phyloP scores from a whole-genome alignment of 2,888 invertebrate genomes.

The Acanthosepion pharaonis region DNA sequence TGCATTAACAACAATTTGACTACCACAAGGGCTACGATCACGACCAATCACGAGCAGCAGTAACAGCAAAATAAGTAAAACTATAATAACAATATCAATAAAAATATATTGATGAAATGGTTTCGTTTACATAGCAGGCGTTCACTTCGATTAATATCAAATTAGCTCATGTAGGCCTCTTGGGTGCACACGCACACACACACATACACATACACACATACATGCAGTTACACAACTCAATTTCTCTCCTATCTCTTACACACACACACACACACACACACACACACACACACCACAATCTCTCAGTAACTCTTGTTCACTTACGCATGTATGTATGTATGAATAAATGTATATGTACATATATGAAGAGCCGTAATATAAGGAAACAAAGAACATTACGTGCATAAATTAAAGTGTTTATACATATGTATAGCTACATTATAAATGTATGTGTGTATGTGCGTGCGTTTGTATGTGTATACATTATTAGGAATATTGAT shows the following conservation, averaged over 20 bases:
- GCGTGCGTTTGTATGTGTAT: neutral
- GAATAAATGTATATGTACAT: neutral
- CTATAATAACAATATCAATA: neutral
- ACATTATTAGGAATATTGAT: neutral
- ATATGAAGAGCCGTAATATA: neutral
- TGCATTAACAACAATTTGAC: too few species aligned
- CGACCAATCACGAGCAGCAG: neutral
- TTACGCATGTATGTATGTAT: neutral
- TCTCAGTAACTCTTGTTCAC: too few species aligned
- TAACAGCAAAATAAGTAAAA: neutral
- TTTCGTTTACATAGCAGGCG: conserved; percentile 18
- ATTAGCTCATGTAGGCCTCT: neutral
- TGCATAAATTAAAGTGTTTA: too few species aligned
- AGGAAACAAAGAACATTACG: neutral
- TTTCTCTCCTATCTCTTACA: neutral
- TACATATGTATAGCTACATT: neutral
- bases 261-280: neutral
- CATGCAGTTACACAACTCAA: neutral
- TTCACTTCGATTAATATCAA: neutral
- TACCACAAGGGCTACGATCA: too few species aligned
- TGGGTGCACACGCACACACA: neutral
- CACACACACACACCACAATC: neutral
- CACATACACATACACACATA: neutral
- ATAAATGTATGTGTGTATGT: neutral
- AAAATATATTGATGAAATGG: conserved; percentile 3